Evolutionary conservation across 2,888 invertebrate genomes (phyloP), one percentile per base, ranked within the genome.

Genomic region (Latrodectus elegans): DNA sequence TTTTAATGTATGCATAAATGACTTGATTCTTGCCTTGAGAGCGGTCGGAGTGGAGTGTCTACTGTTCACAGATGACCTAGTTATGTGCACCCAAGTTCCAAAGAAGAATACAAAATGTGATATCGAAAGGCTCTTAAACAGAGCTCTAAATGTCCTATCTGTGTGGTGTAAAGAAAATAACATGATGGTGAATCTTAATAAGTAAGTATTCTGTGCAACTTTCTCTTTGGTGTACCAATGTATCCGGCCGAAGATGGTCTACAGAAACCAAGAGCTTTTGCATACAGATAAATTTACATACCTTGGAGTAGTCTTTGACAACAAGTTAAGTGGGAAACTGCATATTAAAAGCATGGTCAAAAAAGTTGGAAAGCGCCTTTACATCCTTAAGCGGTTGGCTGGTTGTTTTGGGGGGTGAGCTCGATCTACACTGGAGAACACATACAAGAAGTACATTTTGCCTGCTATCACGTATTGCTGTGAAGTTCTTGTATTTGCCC

Each of bases 211-310:
- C 6, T 2, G 2, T 11, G 3, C 2, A 55, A 55, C 55, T 55
- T 55, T 55, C 6, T 55, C 55, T 4, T 55, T 55, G 55, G 6
- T 55, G 55, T 8, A 55, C 6, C 75, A 76, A 38, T 22, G 26
- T 14, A 64, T 76, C 75, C 75, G 55, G 6, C 55, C 55, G 6
- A 55, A 55, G 55, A 14, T 55, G 55, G 6, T 55, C 55, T 55
- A 55, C 55, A 4, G 55, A 15, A 8, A 4, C 55, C 6, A 55
- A n/a, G n/a, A n/a, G n/a, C n/a, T n/a, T n/a, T n/a, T n/a, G n/a
- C n/a, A n/a, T n/a, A n/a, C n/a, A n/a, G 55, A 74, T n/a, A 55
- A 11, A 55, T 55, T 74, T 74, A 74, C 55, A 53, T 74, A 74
- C 53, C n/a, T 74, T 14, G 55, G 74, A 17, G 60, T 74, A 9